Evolutionary conservation across 2,888 invertebrate species (phyloP).

Genomic region (Heliconius hortense): DNA sequence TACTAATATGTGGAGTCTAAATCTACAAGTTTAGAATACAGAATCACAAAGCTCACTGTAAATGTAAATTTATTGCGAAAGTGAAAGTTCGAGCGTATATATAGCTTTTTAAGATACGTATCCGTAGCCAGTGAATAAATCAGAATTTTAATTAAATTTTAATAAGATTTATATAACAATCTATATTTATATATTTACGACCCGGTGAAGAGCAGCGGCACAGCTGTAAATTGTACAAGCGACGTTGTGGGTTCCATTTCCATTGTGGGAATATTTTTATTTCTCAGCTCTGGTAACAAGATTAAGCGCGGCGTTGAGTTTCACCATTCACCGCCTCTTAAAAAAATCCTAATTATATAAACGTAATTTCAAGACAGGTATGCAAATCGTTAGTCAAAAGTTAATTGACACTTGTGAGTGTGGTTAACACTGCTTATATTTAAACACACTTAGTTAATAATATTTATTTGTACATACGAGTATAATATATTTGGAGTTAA

Average conservation of each 20-base stretch:
- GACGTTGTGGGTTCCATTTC: neutral
- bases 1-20: neutral
- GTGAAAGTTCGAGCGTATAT: conserved; percentile 22
- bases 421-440: neutral
- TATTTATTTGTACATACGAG: neutral
- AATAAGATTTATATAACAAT: neutral
- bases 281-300: neutral
- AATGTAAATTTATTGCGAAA: conserved; percentile 19
- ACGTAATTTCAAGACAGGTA: neutral
- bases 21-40: conserved; percentile 11
- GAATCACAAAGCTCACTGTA: conserved; percentile 14
- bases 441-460: neutral
- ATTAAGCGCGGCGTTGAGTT: neutral
- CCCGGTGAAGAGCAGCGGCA: no score
- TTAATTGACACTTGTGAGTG: neutral
- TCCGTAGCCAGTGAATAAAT: neutral
- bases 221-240: no score
- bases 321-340: neutral
- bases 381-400: neutral
- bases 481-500: no score
- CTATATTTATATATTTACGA: no score
- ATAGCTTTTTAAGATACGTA: conserved; percentile 9
- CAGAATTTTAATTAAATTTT: neutral
- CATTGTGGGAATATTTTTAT: neutral
- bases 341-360: neutral